Percentiles rank a stretch among this genome's conserved stretches.
Conservation (phyloP, 2,113 vertebrate species). For the Prietella phreatophila region DNA sequence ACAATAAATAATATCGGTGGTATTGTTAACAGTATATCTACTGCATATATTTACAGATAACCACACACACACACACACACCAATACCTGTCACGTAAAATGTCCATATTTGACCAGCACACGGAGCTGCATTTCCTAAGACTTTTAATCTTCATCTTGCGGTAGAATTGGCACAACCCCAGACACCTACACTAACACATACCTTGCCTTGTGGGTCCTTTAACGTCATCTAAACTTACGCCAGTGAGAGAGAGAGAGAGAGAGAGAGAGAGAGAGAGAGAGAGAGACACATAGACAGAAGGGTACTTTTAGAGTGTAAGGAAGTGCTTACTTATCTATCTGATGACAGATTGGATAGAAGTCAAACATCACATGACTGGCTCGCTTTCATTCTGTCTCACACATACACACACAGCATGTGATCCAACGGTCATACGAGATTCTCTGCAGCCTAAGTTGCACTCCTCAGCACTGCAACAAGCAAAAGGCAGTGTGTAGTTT, state of each 20-base stretch:
- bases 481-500: background rate
- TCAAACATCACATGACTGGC: slow-evolving; percentile 50
- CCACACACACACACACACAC: slow-evolving; percentile 10
- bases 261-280: background rate
- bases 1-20: background rate
- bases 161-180: background rate
- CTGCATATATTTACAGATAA: background rate
- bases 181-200: slow-evolving; percentile 1
- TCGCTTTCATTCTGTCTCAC: slow-evolving; percentile 18
- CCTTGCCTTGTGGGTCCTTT: background rate
- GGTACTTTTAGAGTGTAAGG: slow-evolving; percentile 7
- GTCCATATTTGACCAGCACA: slow-evolving; percentile 21
- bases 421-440: slow-evolving; percentile 48
- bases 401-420: slow-evolving; percentile 46
- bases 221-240: slow-evolving; percentile 6
- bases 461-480: slow-evolving; percentile 43
- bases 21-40: background rate
- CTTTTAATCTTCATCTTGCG: slow-evolving; percentile 50
- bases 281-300: background rate
- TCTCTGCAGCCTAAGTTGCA: slow-evolving; percentile 43
- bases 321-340: slow-evolving; percentile 39
- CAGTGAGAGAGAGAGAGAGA: background rate
- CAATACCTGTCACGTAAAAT: slow-evolving; percentile 40
- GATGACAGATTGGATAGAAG: slow-evolving; percentile 44
- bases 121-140: slow-evolving; percentile 28